Evolutionary conservation across 2,797 vertebrate species (phyloP).

Genomic region (Chelon auratus): DNA sequence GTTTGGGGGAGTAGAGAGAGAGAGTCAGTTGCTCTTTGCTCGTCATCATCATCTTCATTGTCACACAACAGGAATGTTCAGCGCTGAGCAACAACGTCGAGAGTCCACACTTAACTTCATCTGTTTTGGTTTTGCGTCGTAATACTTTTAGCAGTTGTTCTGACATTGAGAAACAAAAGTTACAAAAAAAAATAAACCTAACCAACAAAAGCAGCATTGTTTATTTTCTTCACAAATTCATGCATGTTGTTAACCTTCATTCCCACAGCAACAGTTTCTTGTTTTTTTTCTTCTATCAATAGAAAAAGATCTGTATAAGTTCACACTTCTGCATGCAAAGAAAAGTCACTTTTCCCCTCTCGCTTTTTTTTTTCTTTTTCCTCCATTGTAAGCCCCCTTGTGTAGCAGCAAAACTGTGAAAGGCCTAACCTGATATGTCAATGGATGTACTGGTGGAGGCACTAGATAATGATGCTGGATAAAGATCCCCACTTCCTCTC

Average conservation of each 20-base stretch:
- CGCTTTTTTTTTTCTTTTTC: slow-evolving; percentile 24
- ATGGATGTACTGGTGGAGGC: slow-evolving; percentile 83
- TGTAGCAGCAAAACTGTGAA: slow-evolving; percentile 86
- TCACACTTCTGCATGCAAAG: slow-evolving; percentile 86
- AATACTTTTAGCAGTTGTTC: slow-evolving; percentile 74
- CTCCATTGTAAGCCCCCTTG: slow-evolving; percentile 47
- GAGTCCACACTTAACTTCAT: slow-evolving; percentile 72
- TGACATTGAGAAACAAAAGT: slow-evolving; percentile 58
- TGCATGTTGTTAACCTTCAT: slow-evolving; percentile 84
- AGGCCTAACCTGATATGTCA: slow-evolving; percentile 86
- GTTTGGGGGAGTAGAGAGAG: slow-evolving; percentile 42
- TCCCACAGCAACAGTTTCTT: slow-evolving; percentile 78
- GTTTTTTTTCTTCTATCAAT: slow-evolving; percentile 60
- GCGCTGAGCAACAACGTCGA: slow-evolving; percentile 61
- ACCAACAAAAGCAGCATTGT: slow-evolving; percentile 81
- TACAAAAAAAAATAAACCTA: slow-evolving; percentile 61
- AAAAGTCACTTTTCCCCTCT: slow-evolving; percentile 68
- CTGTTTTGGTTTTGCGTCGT: slow-evolving; percentile 74
- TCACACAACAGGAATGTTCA: slow-evolving; percentile 82
- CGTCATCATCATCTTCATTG: slow-evolving; percentile 69
- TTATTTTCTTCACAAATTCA: slow-evolving; percentile 81
- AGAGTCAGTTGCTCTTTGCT: slow-evolving; percentile 75
- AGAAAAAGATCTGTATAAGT: slow-evolving; percentile 79
- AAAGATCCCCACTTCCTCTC: slow-evolving; percentile 57
- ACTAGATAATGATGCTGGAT: slow-evolving; percentile 78